phyloP scores from a whole-genome alignment of 2,797 vertebrate species.

The Epinephelus malabaricus region DNA sequence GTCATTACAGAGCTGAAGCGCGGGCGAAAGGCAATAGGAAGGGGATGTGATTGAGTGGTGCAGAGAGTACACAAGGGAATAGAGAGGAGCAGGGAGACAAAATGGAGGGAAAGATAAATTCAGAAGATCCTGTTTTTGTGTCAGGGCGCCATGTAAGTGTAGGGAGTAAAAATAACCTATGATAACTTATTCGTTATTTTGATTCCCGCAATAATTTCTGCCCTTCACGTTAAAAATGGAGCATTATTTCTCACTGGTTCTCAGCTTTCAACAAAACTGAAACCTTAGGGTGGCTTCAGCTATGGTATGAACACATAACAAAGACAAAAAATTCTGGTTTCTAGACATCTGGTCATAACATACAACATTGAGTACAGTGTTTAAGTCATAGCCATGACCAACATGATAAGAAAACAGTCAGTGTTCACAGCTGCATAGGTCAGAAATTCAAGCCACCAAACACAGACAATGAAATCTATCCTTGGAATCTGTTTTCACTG shows the following conservation, averaged over 20 bases:
- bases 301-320: constrained; percentile 42
- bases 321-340: constrained; percentile 16
- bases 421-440: constrained; percentile 58
- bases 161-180: constrained; percentile 16
- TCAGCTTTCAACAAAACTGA: constrained; percentile 33
- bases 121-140: constrained; percentile 43
- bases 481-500: constrained; percentile 44
- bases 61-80: constrained; percentile 36
- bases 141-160: constrained; percentile 26
- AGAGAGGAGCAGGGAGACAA: constrained; percentile 49
- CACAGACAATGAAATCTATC: constrained; percentile 60
- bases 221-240: background rate
- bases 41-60: constrained; percentile 63
- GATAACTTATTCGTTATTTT: constrained; percentile 29
- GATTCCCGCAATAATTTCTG: background rate
- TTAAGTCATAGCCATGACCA: constrained; percentile 32
- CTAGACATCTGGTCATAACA: constrained; percentile 38
- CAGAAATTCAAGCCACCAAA: constrained; percentile 52
- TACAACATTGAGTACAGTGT: constrained; percentile 14
- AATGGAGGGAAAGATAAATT: constrained; percentile 55
- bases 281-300: constrained; percentile 28
- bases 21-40: constrained; percentile 57
- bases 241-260: constrained; percentile 12
- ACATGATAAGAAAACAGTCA: constrained; percentile 37
- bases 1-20: constrained; percentile 58